Evolutionary conservation across 2,113 vertebrate genomes (phyloP).

Genomic region (Centropristis striata): DNA sequence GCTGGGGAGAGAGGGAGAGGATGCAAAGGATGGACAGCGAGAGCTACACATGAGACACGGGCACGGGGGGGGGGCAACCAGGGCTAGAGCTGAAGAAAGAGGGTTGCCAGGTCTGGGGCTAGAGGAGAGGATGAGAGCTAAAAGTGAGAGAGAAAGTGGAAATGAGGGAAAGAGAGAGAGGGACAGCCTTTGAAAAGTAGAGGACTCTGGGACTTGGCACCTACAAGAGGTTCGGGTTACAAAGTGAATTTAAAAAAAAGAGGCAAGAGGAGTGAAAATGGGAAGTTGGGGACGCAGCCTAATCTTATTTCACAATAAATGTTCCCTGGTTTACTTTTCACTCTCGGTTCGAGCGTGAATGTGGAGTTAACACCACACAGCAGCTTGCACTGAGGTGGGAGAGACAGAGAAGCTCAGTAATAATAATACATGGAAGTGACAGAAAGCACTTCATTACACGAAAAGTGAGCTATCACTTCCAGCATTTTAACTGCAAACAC

Average conservation of each 20-base stretch:
- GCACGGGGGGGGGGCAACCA: conserved; percentile 29
- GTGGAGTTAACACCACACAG: background rate
- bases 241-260: conserved; percentile 23
- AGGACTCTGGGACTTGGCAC: conserved; percentile 84
- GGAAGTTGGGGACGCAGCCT: conserved; percentile 42
- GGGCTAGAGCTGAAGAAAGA: conserved; percentile 32
- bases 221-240: conserved; percentile 37
- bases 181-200: conserved; percentile 26
- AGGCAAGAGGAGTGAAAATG: conserved; percentile 2
- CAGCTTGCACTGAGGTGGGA: background rate
- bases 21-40: conserved; percentile 15
- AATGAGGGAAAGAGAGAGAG: too few relatives aligned
- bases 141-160: background rate
- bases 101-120: conserved; percentile 17
- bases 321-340: conserved; percentile 50
- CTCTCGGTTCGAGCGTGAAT: conserved; percentile 4
- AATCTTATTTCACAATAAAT: conserved; percentile 83
- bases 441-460: background rate
- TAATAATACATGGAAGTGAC: background rate
- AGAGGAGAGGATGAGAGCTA: conserved; percentile 8
- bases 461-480: background rate
- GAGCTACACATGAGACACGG: conserved; percentile 32
- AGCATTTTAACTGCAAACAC: conserved; percentile 1
- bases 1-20: conserved; percentile 51
- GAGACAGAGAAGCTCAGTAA: background rate